Percentiles rank a stretch among this genome's conserved stretches.
These are phyloP conservation scores for Sepiola atlantica DNA, from an alignment of 2,888 invertebrate genomes.

Conservation along the genomic window DNA sequence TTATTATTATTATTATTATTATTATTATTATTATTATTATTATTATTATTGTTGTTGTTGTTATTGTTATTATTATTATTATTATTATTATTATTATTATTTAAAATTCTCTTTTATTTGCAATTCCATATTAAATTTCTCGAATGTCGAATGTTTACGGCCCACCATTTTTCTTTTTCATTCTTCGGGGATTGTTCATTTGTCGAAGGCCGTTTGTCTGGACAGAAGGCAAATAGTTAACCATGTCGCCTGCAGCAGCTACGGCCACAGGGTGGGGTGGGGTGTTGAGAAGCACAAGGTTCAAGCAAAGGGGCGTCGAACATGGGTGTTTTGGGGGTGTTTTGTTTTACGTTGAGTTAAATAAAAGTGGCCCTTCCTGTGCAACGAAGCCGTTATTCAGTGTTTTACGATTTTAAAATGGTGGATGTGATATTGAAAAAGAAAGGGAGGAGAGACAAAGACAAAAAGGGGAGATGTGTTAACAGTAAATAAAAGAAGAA, in stretches of 20 bases:
- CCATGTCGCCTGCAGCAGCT: background rate
- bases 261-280: background rate
- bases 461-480: too few species aligned
- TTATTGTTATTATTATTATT: background rate
- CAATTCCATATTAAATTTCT: background rate
- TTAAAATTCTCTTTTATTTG: background rate
- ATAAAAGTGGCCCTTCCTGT: background rate
- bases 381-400: background rate
- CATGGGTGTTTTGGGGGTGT: background rate
- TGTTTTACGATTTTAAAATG: conserved; percentile 9
- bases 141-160: background rate
- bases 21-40: too few species aligned
- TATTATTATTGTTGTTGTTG: too few species aligned
- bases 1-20: too few species aligned
- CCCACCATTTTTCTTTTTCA: background rate
- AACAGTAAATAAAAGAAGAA: background rate
- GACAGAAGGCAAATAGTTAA: conserved; percentile 32
- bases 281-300: too few species aligned
- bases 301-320: conserved; percentile 2
- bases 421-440: background rate
- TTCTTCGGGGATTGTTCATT: background rate
- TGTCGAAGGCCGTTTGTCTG: background rate
- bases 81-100: background rate
- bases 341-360: background rate
- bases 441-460: background rate